Conservation (phyloP, 92 coral and sea anemone genomes). For the Palythoa caribaeorum region DNA sequence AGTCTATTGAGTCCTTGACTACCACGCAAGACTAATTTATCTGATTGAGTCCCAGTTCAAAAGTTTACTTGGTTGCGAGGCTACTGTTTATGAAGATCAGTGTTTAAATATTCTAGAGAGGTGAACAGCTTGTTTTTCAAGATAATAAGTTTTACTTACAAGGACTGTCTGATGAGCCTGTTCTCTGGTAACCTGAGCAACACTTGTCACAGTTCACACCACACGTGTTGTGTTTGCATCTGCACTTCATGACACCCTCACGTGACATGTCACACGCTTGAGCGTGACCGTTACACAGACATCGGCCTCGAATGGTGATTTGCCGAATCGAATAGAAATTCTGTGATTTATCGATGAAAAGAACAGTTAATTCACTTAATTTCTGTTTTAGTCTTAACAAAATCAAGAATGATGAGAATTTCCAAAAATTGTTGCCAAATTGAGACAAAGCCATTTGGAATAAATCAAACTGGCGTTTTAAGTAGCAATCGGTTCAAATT, state of each 20-base stretch:
- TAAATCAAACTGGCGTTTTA: no score
- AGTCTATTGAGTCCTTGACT: no score
- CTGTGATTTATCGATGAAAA: slow-evolving; percentile 3
- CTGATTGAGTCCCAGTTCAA: no score
- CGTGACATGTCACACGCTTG: slow-evolving; percentile 60
- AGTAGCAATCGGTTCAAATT: no score
- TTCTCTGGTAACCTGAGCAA: slow-evolving; percentile 60
- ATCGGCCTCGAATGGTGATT: slow-evolving; percentile 59
- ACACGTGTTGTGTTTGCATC: slow-evolving; percentile 70
- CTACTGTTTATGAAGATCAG: no score
- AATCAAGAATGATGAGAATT: not conserved
- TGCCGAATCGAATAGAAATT: slow-evolving; percentile 64
- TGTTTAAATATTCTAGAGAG: not conserved
- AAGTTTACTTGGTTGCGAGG: no score
- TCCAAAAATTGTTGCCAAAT: not conserved
- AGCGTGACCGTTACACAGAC: slow-evolving; percentile 75
- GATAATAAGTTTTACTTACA: slow-evolving; percentile 7
- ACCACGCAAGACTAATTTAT: no score
- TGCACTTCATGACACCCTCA: slow-evolving; percentile 67
- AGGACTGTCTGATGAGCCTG: slow-evolving; percentile 16
- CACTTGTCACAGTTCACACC: slow-evolving; percentile 69
- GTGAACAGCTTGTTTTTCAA: no score
- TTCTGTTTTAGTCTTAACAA: not conserved
- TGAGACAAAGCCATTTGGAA: no score
- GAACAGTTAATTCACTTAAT: no score